Conservation (phyloP, 2,113 vertebrate genomes). For the Thamnophis sirtalis region DNA sequence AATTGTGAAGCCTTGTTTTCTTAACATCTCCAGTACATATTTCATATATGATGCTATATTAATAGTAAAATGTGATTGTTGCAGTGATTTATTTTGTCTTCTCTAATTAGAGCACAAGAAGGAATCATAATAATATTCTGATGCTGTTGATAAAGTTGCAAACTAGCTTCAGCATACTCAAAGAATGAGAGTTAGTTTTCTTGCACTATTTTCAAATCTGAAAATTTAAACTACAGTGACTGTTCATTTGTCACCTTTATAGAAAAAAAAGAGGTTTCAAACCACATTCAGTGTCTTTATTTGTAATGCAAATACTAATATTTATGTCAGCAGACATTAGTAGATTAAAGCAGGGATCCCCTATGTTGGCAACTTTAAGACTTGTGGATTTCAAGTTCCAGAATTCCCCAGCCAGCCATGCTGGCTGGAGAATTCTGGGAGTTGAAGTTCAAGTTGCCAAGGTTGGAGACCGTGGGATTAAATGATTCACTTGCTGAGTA, state of each 20-base stretch:
- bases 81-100: neutral
- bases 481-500: neutral
- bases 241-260: neutral
- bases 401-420: too few species aligned
- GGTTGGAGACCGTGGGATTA: neutral
- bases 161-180: neutral
- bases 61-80: constrained; percentile 22
- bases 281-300: neutral
- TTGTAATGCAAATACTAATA: neutral
- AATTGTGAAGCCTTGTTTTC: constrained; percentile 25
- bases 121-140: neutral
- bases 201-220: neutral
- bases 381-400: too few species aligned
- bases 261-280: neutral
- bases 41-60: constrained; percentile 1
- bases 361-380: neutral
- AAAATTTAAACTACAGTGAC: neutral
- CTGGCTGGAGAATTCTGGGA: too few species aligned
- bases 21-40: neutral
- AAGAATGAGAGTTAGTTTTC: neutral
- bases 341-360: neutral
- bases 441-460: too few species aligned
- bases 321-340: neutral
- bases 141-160: neutral
- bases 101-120: neutral